Conservation (phyloP, 2,797 vertebrate species). For the Lepus oiostolus region DNA sequence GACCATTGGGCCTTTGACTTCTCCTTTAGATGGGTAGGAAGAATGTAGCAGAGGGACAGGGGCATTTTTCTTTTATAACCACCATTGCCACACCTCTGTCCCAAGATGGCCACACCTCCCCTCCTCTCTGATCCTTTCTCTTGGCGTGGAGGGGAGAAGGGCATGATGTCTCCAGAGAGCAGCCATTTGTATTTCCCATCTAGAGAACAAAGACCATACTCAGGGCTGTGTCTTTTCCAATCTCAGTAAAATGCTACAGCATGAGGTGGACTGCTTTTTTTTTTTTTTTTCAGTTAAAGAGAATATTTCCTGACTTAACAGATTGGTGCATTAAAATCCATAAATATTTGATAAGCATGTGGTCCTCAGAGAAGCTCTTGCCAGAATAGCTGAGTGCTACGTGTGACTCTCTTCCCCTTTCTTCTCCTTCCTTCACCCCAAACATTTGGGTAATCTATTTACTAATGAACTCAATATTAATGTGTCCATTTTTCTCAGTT, state of each 20-base stretch:
- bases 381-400: conserved; percentile 65
- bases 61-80: background rate
- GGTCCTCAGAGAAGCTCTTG: conserved; percentile 74
- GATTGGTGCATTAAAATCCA: conserved; percentile 87
- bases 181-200: background rate
- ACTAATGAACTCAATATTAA: conserved; percentile 75
- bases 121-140: background rate
- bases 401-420: conserved; percentile 38
- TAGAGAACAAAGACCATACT: background rate
- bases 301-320: conserved; percentile 85
- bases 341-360: conserved; percentile 88
- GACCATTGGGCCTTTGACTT: background rate
- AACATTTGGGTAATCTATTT: conserved; percentile 82
- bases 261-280: background rate
- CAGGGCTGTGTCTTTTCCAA: background rate
- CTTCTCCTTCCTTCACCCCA: conserved; percentile 69
- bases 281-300: conserved; percentile 61
- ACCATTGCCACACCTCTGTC: background rate
- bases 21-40: background rate
- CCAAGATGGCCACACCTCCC: background rate
- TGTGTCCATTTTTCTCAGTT: conserved; percentile 66
- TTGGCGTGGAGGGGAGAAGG: background rate
- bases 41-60: background rate
- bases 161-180: background rate
- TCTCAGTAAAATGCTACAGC: background rate